Base-by-base conservation (phyloP, 2,797 vertebrate species). In the Ctenochaetus hawaiiensis region DNA sequence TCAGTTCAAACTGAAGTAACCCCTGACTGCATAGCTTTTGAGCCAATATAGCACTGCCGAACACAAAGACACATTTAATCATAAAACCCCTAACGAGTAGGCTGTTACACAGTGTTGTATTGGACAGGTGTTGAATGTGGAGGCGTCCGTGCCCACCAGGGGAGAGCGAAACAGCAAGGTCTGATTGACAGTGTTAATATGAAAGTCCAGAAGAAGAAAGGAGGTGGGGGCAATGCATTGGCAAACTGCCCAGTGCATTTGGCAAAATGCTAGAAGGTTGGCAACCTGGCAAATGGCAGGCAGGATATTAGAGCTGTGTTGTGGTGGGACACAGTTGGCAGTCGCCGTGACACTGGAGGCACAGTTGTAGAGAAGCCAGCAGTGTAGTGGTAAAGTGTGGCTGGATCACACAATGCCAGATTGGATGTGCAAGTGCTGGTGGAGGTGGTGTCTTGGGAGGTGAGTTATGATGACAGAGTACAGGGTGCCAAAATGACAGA, bases 161-260 rank as follows among this genome's bases (percentile, higher is more conserved):
- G 84, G 87, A 84, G 85, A 85, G 74, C 1, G 30, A 82, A 92
- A 93, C 87, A 93, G 82, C 75, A 83, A 83, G 77, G 74, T 87
- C 88, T 95, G 94, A 95, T 89, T 95, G 95, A 94, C 94, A 92
- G 89, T 89, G 90, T 93, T 94, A 95, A 95, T 95, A 94, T 92
- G 93, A 92, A 83, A 86, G 83, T 80, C 89, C 74, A 67, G 88
- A 90, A 88, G 66, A 71, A 52, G 62, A 63, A 69, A 67, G 13
- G 73, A 71, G 64, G 82, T n/a, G 84, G 43, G 30, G 34, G 30
- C 20, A 43, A 76, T 60, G 47, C 37, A 60, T 75, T 95, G 94
- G 94, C 94, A 90, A 71, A 79, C 34, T 12, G 83, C 87, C 89
- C 41, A 57, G 75, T 64, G 62, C 82, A 86, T 89, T 89, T 95